Evolutionary conservation across 2,888 invertebrate species (phyloP), one percentile per base, ranked within the genome.

Genomic region (Ptychoptera contaminata): DNA sequence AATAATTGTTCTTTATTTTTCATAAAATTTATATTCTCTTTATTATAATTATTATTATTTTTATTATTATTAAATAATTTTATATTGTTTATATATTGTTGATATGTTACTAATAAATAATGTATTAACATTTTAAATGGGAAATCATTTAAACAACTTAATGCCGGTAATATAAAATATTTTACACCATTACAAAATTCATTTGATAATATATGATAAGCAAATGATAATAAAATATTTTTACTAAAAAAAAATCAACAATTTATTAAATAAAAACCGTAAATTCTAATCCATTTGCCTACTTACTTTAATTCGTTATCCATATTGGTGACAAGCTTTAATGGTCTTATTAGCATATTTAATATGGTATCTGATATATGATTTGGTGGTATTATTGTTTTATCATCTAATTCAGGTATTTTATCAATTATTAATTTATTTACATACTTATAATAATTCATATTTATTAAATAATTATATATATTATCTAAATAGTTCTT

Each of bases 311-410:
- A 4, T 32, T 32, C 32, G 9, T 32, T n/a, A 32, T 32, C n/a
- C n/a, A 34, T 16, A 32, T 40, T 40, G 9, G 12, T 42, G 42
- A 77, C 68, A 48, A 79, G 67, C 31, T 70, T 67, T 45, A 92
- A 67, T 0, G 92, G 90, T 51, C 82, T 73, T 53, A 79, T 73
- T 46, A 91, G 74, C 56, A 92, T 74, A 54, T 82, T 78, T 46
- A 86, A 65, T 2, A 88, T 67, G 48, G 81, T 82, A 35, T 75
- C 78, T 8, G 81, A 73, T 16, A 84, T 68, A 2, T 79, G 79
- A 29, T 82, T 84, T 0, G 84, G 84, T 23, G 86, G 75, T 46
- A 72, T 69, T 1, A 76, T 58, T 0, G 78, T 77, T 23, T 74
- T 72, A 37, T 83, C 81, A 52, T 77, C 74, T 51, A 80, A 66